These are phyloP conservation scores for Saxidomus purpurata DNA, from an alignment of 1,140 invertebrate genomes.

Conservation along the genomic window DNA sequence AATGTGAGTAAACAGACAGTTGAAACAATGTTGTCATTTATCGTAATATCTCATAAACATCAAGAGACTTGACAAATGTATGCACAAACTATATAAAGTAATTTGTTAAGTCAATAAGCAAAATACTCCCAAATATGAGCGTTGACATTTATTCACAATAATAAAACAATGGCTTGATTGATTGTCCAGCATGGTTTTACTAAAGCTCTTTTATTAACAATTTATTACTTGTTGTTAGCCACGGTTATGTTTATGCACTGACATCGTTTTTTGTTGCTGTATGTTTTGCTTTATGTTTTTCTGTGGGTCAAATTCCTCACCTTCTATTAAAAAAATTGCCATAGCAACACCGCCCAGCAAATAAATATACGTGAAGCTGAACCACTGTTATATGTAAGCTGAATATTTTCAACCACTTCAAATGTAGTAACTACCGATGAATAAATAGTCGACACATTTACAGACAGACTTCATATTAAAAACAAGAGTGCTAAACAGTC, in stretches of 20 bases:
- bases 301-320: no score
- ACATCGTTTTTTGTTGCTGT: not conserved
- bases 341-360: no score
- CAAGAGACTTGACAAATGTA: not conserved
- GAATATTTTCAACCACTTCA: no score
- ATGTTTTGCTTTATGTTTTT: not conserved
- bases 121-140: not conserved
- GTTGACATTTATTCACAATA: not conserved
- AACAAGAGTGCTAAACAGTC: no score
- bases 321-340: no score
- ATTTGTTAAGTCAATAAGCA: not conserved
- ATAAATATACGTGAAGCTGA: no score
- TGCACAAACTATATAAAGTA: not conserved
- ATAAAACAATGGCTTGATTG: not conserved
- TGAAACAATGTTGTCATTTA: not conserved
- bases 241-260: not conserved
- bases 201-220: not conserved
- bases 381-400: no score
- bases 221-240: constrained; percentile 1
- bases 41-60: not conserved
- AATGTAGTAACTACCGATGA: no score
- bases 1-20: not conserved
- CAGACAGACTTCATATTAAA: no score
- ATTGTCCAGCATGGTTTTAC: not conserved
- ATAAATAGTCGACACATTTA: no score